Evolutionary conservation across 2,797 vertebrate species (phyloP).

Genomic region (Argyrosomus regius): DNA sequence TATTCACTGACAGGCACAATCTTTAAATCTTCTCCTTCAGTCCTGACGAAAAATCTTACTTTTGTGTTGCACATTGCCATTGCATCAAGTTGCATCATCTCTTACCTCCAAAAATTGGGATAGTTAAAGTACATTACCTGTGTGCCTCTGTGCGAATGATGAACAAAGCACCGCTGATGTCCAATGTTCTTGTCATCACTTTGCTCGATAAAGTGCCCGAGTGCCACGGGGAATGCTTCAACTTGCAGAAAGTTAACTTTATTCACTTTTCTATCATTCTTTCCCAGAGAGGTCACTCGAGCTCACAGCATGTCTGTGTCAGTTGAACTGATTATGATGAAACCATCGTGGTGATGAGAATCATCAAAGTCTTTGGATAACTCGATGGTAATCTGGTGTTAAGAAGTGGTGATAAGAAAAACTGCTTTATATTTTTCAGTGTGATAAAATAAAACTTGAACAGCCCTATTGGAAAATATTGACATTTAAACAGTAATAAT

Average conservation of each 20-base stretch:
- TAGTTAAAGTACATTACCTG: conserved; percentile 14
- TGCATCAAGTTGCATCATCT: conserved; percentile 60
- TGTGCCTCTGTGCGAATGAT: background rate
- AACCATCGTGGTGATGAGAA: conserved; percentile 7
- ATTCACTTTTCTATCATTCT: conserved; percentile 8
- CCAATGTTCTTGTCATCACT: conserved; percentile 35
- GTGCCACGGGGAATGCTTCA: background rate
- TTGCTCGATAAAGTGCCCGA: conserved; percentile 7
- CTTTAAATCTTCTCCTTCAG: background rate
- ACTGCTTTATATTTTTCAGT: background rate
- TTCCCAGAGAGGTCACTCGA: background rate
- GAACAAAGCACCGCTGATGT: conserved; percentile 13
- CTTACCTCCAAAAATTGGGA: conserved; percentile 14
- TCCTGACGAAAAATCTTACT: conserved; percentile 8
- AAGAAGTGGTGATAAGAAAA: conserved; percentile 3
- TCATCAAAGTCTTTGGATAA: conserved; percentile 23
- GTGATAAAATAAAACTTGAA: conserved; percentile 21
- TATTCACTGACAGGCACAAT: background rate
- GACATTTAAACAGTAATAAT: conserved; percentile 11
- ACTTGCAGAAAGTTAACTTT: conserved; percentile 22
- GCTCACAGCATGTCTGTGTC: background rate
- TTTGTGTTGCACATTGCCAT: conserved; percentile 25
- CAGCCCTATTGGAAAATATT: background rate
- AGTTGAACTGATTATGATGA: conserved; percentile 13
- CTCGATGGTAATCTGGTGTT: conserved; percentile 16